phyloP scores from a whole-genome alignment of 2,113 vertebrate species.

The Stictonetta naevosa region DNA sequence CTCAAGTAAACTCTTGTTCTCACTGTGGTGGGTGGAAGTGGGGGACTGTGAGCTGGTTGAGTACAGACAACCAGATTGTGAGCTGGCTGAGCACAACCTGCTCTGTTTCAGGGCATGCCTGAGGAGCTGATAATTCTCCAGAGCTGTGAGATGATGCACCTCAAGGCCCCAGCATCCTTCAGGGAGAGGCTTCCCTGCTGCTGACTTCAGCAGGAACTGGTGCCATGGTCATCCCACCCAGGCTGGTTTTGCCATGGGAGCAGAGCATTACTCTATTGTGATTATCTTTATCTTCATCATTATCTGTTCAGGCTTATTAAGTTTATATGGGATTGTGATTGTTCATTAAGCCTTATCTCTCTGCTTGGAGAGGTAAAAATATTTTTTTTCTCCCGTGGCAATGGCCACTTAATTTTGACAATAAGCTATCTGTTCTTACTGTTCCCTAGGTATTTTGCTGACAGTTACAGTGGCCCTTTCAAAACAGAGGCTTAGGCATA shows the following conservation, averaged over 20 bases:
- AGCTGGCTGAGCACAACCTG: background rate
- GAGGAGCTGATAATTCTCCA: background rate
- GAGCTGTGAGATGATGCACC: background rate
- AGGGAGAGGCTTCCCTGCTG: background rate
- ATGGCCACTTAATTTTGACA: background rate
- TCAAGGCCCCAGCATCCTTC: background rate
- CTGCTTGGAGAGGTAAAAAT: background rate
- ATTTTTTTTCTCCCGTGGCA: rapidly evolving
- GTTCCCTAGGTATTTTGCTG: background rate
- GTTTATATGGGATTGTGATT: background rate
- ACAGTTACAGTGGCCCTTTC: background rate
- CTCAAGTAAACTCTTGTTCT: background rate
- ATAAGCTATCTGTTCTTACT: background rate
- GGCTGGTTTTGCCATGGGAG: background rate
- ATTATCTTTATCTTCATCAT: background rate
- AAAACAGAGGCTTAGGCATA: background rate
- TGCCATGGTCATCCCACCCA: rapidly evolving
- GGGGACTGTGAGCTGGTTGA: background rate
- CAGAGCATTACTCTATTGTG: background rate
- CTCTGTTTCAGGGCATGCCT: background rate
- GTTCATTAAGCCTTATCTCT: background rate
- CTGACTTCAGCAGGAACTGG: background rate
- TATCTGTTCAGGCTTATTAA: background rate
- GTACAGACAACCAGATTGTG: background rate
- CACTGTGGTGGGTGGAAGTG: background rate